phyloP scores from a whole-genome alignment of 1,140 invertebrate genomes.

The Bombus waltoni region DNA sequence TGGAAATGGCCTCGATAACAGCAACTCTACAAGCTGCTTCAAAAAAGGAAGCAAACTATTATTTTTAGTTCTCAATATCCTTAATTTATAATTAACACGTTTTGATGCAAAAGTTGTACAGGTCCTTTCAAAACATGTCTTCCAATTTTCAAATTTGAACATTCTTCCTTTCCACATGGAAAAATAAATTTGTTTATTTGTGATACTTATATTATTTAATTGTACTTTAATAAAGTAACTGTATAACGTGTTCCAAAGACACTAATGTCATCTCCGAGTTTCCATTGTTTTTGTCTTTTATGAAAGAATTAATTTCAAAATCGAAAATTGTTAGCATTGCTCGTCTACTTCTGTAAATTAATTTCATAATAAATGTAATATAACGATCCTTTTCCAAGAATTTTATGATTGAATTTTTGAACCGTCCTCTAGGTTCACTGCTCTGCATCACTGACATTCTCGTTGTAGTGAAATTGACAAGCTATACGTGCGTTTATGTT shows the following conservation, averaged over 20 bases:
- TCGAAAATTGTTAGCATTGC: neutral
- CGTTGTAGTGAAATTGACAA: slow-evolving; percentile 13
- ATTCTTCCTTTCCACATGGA: too few relatives aligned
- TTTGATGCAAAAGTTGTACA: too few relatives aligned
- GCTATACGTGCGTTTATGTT: neutral
- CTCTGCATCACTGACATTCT: neutral
- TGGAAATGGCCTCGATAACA: slow-evolving; percentile 38
- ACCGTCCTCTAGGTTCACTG: neutral
- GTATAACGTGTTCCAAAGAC: neutral
- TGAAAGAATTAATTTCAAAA: neutral
- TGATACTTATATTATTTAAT: neutral
- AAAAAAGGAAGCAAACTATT: neutral
- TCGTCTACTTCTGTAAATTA: neutral
- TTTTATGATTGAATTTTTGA: neutral
- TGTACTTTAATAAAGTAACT: neutral
- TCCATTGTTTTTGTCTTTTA: neutral
- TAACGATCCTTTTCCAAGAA: too few relatives aligned
- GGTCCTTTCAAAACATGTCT: too few relatives aligned
- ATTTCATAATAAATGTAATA: neutral
- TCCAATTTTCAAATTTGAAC: too few relatives aligned
- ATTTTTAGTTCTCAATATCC: neutral
- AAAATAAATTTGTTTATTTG: neutral
- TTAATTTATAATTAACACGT: neutral
- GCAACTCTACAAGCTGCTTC: slow-evolving; percentile 3
- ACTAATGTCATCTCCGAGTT: neutral